Conservation (phyloP, 2,888 invertebrate genomes). For the Sphinx pinastri region DNA sequence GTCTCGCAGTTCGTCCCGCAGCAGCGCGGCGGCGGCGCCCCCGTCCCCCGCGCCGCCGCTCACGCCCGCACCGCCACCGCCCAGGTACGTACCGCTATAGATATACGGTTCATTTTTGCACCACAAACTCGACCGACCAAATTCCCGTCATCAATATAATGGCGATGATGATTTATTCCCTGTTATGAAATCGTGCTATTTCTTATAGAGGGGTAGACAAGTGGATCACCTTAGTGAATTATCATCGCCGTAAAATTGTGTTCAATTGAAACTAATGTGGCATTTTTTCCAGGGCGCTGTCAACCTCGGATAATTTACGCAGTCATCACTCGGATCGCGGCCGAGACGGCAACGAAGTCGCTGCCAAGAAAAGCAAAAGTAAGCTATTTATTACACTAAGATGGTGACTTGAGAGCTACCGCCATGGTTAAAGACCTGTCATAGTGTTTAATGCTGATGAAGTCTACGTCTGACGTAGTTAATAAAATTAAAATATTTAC, state of each 20-base stretch:
- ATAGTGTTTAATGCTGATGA: no score
- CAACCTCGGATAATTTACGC: constrained; percentile 62
- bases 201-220: no score
- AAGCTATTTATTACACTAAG: constrained; percentile 39
- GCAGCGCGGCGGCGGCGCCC: constrained; percentile 42
- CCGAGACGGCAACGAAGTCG: constrained; percentile 61
- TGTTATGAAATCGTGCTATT: no score
- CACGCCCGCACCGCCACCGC: constrained; percentile 49
- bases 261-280: background rate
- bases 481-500: background rate
- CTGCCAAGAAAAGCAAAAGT: constrained; percentile 81
- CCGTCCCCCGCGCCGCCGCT: constrained; percentile 42
- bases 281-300: constrained; percentile 42
- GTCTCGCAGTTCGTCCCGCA: constrained; percentile 46
- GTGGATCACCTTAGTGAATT: no score
- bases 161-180: no score
- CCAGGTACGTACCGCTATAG: constrained; percentile 42
- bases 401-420: no score
- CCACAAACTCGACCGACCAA: no score
- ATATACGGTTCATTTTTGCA: no score
- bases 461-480: no score
- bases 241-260: no score
- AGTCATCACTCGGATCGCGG: constrained; percentile 71
- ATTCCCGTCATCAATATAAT: no score
- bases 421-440: background rate